Conservation (phyloP, 2,113 vertebrate species). For the Mormyrus iriodes region DNA sequence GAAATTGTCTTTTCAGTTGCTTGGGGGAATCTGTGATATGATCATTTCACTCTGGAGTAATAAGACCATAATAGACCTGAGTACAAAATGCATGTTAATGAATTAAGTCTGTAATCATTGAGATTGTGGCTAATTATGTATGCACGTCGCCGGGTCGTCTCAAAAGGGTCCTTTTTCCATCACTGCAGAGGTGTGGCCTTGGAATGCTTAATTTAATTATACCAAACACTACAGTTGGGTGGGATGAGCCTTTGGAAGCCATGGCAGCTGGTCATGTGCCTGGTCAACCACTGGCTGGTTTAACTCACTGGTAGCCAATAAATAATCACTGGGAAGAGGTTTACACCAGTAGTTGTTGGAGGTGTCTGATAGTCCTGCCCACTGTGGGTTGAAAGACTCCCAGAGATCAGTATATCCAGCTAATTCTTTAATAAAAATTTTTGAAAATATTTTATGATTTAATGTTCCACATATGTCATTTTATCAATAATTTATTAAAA, state of each 20-base stretch:
- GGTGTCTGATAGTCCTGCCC: background rate
- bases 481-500: slow-evolving; percentile 23
- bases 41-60: background rate
- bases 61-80: background rate
- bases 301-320: background rate
- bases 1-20: background rate
- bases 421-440: background rate
- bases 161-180: background rate
- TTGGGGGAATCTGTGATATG: background rate
- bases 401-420: background rate
- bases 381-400: background rate
- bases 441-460: slow-evolving; percentile 1
- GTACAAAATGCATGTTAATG: background rate
- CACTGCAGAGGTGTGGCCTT: background rate
- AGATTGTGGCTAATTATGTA: background rate
- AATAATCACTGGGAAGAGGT: background rate
- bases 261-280: background rate
- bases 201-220: background rate
- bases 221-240: background rate
- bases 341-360: background rate
- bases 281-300: background rate
- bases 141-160: background rate
- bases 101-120: background rate
- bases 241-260: background rate
- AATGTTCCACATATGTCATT: background rate